Conservation (phyloP, 2,888 invertebrate genomes). For the Cetonia aurata region DNA sequence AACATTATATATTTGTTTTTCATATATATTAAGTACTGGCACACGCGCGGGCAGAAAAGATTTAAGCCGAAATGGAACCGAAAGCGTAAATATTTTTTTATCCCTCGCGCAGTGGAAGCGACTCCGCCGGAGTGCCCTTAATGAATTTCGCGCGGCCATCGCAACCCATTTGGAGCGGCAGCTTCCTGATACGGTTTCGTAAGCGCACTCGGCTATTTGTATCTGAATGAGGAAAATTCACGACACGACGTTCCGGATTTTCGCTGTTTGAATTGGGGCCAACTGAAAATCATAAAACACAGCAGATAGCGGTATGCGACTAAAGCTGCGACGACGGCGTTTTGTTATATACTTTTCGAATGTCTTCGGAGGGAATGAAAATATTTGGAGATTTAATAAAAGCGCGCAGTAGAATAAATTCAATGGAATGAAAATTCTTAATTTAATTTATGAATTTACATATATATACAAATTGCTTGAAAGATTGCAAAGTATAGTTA, state of each 20-base stretch:
- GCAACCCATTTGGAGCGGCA: conserved; percentile 12
- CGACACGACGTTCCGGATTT: conserved; percentile 31
- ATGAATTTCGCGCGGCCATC: conserved; percentile 32
- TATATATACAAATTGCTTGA: no score
- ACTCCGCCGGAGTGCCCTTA: conserved; percentile 6
- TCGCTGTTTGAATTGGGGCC: conserved; percentile 31
- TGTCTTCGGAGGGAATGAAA: conserved; percentile 11
- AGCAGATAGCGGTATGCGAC: conserved; percentile 8
- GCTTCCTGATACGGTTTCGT: conserved; percentile 36
- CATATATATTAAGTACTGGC: no score
- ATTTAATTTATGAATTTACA: neutral
- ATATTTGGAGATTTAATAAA: conserved; percentile 22
- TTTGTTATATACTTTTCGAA: conserved; percentile 9
- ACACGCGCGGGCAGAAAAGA: no score
- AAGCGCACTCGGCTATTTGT: conserved; percentile 14
- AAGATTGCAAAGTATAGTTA: no score
- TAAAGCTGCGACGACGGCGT: conserved; percentile 1
- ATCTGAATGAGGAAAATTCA: conserved; percentile 31
- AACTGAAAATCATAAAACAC: conserved; percentile 11
- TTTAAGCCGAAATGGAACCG: neutral
- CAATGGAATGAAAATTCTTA: conserved; percentile 5
- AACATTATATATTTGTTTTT: no score
- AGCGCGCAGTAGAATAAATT: conserved; percentile 6
- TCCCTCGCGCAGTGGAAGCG: neutral
- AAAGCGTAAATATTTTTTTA: conserved; percentile 10